Percentiles rank a stretch among this genome's conserved stretches.
These are phyloP conservation scores for Atethmia centrago DNA, from an alignment of 2,888 invertebrate genomes.

Conservation along the genomic window DNA sequence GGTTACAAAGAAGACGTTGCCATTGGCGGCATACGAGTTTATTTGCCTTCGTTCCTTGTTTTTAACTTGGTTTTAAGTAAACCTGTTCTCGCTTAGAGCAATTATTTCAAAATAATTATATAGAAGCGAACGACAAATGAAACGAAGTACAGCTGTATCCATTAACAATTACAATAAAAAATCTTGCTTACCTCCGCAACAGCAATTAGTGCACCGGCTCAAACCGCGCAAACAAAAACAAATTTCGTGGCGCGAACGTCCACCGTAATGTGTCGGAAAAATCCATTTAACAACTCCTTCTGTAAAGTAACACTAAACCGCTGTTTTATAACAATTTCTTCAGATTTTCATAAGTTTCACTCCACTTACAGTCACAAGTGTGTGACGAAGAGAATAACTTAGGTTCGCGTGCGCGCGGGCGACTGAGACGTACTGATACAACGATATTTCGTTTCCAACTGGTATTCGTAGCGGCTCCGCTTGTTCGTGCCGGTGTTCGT, in stretches of 20 bases:
- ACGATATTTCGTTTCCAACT: conserved; percentile 77
- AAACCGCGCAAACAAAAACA: conserved; percentile 80
- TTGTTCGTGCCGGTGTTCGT: conserved; percentile 55
- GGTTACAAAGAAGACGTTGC: conserved; percentile 58
- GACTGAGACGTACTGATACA: conserved; percentile 75
- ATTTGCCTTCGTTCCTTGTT: conserved; percentile 49
- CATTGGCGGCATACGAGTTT: conserved; percentile 47
- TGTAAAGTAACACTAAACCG: conserved; percentile 59
- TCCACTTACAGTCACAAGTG: conserved; percentile 84
- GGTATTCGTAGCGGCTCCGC: conserved; percentile 57
- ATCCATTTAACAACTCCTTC: conserved; percentile 65
- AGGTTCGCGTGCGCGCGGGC: conserved; percentile 68
- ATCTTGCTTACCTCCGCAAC: conserved; percentile 84
- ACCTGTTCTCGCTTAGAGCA: conserved; percentile 51
- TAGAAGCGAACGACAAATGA: conserved; percentile 50
- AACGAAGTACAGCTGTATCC: conserved; percentile 64
- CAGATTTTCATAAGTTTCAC: conserved; percentile 79
- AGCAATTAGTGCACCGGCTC: conserved; percentile 84
- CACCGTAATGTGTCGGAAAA: conserved; percentile 67
- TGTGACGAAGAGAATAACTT: conserved; percentile 85
- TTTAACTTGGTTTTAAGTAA: conserved; percentile 48
- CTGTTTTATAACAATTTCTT: conserved; percentile 65
- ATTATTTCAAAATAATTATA: conserved; percentile 52
- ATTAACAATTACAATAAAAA: conserved; percentile 74
- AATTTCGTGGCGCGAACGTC: conserved; percentile 71